A percentile compares a stretch with the other conserved stretches of the same genome.
Evolutionary conservation across 2,888 invertebrate species (phyloP).

Genomic region (Heliconius cydno): DNA sequence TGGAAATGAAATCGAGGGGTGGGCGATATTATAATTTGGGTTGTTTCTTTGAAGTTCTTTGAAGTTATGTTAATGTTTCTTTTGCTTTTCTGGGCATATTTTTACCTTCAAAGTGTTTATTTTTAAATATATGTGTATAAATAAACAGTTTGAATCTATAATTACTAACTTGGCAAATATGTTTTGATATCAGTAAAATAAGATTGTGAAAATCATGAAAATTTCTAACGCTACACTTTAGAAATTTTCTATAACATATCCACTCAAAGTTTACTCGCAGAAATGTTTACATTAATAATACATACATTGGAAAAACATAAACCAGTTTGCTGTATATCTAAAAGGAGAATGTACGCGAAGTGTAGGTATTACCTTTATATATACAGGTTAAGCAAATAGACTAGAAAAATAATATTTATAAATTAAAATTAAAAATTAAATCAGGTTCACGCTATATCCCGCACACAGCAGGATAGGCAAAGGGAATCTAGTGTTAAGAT

Average conservation of each 20-base stretch:
- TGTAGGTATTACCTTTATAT: neutral
- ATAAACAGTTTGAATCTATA: neutral
- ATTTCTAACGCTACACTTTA: too few species aligned
- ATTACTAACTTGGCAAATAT: neutral
- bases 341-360: neutral
- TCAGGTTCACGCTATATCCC: too few species aligned
- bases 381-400: too few species aligned
- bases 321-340: neutral
- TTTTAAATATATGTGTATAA: neutral
- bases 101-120: neutral
- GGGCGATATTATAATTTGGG: slow-evolving; percentile 35
- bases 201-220: neutral
- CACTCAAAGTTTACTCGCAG: neutral
- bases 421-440: too few species aligned
- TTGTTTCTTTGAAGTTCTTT: slow-evolving; percentile 38
- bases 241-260: neutral
- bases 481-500: too few species aligned
- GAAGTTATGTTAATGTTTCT: slow-evolving; percentile 30
- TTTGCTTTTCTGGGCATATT: slow-evolving; percentile 5
- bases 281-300: neutral
- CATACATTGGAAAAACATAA: neutral
- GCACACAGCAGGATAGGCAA: too few species aligned
- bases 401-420: too few species aligned
- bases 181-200: neutral
- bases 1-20: slow-evolving; percentile 27